A percentile compares a stretch with the other conserved stretches of the same genome.
phyloP scores from a whole-genome alignment of 2,888 invertebrate genomes.

The Chloroclystis v-ata region DNA sequence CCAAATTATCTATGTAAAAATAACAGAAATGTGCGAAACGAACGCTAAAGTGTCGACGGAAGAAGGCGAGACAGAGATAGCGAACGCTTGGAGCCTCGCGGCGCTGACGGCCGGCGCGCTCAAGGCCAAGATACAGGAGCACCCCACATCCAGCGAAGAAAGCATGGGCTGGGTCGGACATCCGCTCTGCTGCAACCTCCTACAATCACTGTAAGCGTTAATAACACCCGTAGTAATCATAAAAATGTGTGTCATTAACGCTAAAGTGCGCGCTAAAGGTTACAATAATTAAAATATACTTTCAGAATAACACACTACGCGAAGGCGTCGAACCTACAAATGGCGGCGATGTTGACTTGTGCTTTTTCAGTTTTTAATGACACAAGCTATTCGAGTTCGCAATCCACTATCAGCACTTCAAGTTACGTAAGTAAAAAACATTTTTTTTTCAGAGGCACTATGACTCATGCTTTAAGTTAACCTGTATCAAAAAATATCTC shows the following conservation, averaged over 20 bases:
- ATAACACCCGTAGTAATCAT: too few relatives aligned
- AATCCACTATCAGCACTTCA: constrained; percentile 74
- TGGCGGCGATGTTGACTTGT: constrained; percentile 95
- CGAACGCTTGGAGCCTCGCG: constrained; percentile 92
- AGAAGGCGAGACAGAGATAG: constrained; percentile 87
- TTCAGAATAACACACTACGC: constrained; percentile 89
- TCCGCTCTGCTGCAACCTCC: constrained; percentile 90
- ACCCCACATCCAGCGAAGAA: constrained; percentile 77
- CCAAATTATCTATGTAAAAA: too few relatives aligned
- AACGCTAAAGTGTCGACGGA: constrained; percentile 88
- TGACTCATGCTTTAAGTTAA: too few relatives aligned
- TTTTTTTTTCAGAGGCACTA: too few relatives aligned
- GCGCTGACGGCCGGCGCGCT: constrained; percentile 81
- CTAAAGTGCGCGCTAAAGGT: too few relatives aligned
- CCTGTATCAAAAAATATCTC: too few relatives aligned
- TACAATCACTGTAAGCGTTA: constrained; percentile 88
- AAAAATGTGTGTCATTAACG: too few relatives aligned
- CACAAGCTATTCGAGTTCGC: constrained; percentile 70
- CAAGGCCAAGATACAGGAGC: constrained; percentile 53
- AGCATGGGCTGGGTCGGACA: constrained; percentile 88
- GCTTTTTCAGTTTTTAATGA: constrained; percentile 86
- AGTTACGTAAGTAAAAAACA: constrained; percentile 56
- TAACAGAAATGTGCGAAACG: constrained; percentile 84
- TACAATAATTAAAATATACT: constrained; percentile 15
- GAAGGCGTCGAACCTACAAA: constrained; percentile 90